phyloP scores from a whole-genome alignment of 2,113 vertebrate species.

The Cynopterus brachyotis region DNA sequence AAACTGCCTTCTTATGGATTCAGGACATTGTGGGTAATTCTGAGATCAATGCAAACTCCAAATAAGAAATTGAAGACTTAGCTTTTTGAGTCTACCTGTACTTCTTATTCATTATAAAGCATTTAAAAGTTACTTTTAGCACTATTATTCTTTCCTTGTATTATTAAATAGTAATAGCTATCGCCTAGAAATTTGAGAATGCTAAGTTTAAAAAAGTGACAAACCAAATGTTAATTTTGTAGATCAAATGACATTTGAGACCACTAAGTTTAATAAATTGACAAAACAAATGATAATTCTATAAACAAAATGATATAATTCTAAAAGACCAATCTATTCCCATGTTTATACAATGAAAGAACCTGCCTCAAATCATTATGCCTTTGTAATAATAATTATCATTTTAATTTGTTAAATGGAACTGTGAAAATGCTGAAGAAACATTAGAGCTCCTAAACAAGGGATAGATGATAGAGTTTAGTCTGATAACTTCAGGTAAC shows the following conservation, averaged over 20 bases:
- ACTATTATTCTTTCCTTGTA: not conserved
- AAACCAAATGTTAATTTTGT: not conserved
- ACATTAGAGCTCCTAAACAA: not conserved
- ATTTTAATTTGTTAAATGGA: slow-evolving; percentile 43
- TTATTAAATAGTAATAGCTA: not conserved
- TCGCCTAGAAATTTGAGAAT: not conserved
- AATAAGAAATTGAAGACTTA: not conserved
- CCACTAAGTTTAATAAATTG: not conserved
- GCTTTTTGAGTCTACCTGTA: not conserved
- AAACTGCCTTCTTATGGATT: not conserved
- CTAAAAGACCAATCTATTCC: not conserved
- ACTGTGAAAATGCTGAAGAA: not conserved
- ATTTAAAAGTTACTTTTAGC: not conserved
- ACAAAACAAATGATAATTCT: not conserved
- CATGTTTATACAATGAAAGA: not conserved
- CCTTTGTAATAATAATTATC: not conserved
- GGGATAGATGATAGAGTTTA: not conserved
- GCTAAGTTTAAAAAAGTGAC: not conserved
- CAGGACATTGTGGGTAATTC: not conserved
- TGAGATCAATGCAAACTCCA: not conserved
- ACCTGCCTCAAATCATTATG: not conserved
- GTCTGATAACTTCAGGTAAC: not conserved
- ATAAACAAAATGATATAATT: slow-evolving; percentile 36
- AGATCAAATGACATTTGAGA: not conserved
- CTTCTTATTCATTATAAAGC: not conserved